phyloP scores from a whole-genome alignment of 2,113 vertebrate species.

The Oncorhynchus masou region DNA sequence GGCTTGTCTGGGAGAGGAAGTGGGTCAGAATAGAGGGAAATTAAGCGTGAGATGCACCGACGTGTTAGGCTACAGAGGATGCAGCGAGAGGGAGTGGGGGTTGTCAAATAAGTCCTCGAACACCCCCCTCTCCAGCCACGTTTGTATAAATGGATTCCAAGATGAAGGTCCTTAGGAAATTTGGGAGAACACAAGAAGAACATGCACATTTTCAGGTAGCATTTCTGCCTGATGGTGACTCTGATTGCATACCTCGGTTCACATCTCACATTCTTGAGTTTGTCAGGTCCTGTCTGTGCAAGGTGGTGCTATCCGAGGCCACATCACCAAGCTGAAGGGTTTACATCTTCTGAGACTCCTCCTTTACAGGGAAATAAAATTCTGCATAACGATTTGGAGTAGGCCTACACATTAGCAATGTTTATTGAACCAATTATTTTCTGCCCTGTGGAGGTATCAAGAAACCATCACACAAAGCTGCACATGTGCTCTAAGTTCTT shows the following conservation, averaged over 20 bases:
- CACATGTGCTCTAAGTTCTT: not conserved
- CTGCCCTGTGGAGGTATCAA: not conserved
- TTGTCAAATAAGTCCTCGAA: not conserved
- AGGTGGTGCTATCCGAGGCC: conserved; percentile 34
- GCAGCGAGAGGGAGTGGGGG: not conserved
- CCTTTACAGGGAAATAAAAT: not conserved
- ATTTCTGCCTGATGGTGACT: conserved; percentile 6
- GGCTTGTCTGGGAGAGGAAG: conserved; percentile 54
- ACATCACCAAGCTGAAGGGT: not conserved
- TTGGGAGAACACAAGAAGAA: not conserved
- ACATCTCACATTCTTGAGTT: conserved; percentile 36
- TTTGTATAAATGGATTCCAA: not conserved
- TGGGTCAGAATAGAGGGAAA: conserved; percentile 67
- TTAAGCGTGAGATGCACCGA: conserved; percentile 52
- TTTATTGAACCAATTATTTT: not conserved
- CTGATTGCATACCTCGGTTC: conserved; percentile 21
- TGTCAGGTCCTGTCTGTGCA: conserved; percentile 35
- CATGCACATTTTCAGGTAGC: not conserved
- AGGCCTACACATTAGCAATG: not conserved
- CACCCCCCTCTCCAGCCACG: not conserved
- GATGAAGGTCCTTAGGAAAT: not conserved
- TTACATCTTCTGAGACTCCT: not conserved
- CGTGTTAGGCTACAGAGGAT: conserved; percentile 12
- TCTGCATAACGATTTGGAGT: not conserved
- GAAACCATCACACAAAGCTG: not conserved